These are phyloP conservation scores for Isoperla grammatica DNA, from an alignment of 2,888 invertebrate genomes.

Conservation along the genomic window DNA sequence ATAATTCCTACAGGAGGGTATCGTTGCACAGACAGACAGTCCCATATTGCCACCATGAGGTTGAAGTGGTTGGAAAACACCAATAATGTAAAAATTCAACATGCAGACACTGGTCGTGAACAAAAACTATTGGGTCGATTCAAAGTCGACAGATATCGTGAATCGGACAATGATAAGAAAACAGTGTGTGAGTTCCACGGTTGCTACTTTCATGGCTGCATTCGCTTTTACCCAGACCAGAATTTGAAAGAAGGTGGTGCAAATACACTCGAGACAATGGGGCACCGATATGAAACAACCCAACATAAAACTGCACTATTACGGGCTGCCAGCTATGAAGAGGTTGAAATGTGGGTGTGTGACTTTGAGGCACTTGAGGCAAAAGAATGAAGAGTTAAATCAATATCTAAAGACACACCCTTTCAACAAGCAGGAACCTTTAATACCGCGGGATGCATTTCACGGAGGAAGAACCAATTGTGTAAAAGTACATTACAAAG, in stretches of 20 bases:
- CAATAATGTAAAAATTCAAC: not conserved
- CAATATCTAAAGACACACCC: not conserved
- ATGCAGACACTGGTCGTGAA: constrained; percentile 25
- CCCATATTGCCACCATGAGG: constrained; percentile 5
- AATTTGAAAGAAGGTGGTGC: not conserved
- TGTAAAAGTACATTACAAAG: constrained; percentile 30
- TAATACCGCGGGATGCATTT: constrained; percentile 33
- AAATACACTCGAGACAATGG: not conserved
- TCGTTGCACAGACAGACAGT: constrained; percentile 3
- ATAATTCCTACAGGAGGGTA: constrained; percentile 24
- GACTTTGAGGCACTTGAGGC: constrained; percentile 11
- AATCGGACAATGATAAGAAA: not conserved
- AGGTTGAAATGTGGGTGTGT: constrained; percentile 25
- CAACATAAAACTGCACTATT: not conserved
- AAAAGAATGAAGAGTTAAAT: not conserved
- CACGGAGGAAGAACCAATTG: constrained; percentile 36
- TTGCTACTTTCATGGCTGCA: constrained; percentile 20
- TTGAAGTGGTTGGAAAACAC: not conserved
- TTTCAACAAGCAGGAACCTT: not conserved
- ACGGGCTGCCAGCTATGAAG: constrained; percentile 7
- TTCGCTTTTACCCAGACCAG: not conserved
- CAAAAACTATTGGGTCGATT: constrained; percentile 17
- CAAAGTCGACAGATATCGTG: constrained; percentile 27
- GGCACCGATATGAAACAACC: not conserved
- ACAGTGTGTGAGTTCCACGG: constrained; percentile 7